Conservation (phyloP, 35 echinoderm and acorn worm genomes). For the Acanthaster planci region DNA sequence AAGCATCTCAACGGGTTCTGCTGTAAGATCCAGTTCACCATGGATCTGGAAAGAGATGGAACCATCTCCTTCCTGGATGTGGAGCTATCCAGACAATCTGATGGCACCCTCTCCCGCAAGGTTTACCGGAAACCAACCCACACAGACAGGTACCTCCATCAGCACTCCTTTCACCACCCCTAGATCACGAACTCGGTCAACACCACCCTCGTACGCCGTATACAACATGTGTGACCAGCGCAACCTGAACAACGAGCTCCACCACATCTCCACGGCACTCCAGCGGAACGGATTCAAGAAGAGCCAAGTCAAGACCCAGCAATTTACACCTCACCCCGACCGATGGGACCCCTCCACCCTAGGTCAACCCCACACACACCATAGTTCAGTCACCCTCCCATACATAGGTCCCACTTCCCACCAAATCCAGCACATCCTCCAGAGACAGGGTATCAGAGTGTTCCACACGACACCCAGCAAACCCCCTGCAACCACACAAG, state of each 20-base stretch:
- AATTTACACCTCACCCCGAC: not conserved
- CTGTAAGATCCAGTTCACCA: constrained; percentile 58
- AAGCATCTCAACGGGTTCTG: constrained; percentile 44
- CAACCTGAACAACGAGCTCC: not conserved
- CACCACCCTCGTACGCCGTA: not conserved
- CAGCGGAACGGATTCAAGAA: no score
- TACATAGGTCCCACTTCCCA: no score
- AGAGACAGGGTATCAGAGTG: no score
- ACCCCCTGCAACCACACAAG: no score
- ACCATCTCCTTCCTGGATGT: constrained; percentile 48
- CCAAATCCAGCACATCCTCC: no score
- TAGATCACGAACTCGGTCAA: not conserved
- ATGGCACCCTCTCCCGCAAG: not conserved
- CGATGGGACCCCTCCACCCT: no score
- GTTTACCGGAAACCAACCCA: no score
- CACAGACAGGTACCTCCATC: not conserved
- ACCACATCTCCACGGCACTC: no score
- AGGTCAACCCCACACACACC: no score
- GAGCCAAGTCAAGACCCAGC: no score
- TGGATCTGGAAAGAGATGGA: constrained; percentile 36
- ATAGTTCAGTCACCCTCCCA: no score
- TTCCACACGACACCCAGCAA: no score
- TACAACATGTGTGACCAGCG: constrained; percentile 8
- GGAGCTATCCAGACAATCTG: not conserved
- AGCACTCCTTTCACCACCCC: constrained; percentile 8